Percentiles rank a stretch among this genome's conserved stretches.
phyloP scores from a whole-genome alignment of 2,888 invertebrate genomes.

The Pristionchus entomophagus region DNA sequence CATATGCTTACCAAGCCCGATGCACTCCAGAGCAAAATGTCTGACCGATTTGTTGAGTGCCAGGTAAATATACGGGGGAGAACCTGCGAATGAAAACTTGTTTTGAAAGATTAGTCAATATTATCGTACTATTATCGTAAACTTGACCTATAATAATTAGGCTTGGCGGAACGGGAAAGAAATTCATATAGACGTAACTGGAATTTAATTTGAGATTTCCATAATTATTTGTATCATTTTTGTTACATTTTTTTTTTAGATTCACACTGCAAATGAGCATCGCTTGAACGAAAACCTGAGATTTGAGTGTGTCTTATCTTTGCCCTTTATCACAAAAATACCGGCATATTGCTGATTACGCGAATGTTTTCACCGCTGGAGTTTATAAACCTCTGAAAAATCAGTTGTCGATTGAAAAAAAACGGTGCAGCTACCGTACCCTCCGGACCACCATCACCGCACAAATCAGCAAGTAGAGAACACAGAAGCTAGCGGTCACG shows the following conservation, averaged over 20 bases:
- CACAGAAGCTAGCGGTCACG: background rate
- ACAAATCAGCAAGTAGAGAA: background rate
- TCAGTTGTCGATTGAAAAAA: background rate
- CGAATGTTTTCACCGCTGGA: no score
- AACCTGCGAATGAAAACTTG: no score
- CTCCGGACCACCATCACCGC: background rate
- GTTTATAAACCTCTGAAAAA: background rate
- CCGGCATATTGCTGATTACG: background rate
- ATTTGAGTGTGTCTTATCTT: background rate
- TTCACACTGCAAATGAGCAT: background rate
- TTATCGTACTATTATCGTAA: no score
- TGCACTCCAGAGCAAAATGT: background rate
- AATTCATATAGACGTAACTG: slow-evolving; percentile 10
- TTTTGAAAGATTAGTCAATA: no score
- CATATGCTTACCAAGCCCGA: background rate
- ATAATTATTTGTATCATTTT: background rate
- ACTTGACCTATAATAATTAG: background rate
- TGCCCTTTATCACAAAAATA: no score
- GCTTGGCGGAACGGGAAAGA: background rate
- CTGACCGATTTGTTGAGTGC: background rate
- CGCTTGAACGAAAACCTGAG: background rate
- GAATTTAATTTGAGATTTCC: background rate
- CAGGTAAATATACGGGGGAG: background rate
- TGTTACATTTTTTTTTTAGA: background rate
- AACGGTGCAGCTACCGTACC: background rate